These are phyloP conservation scores for Callipepla californica DNA, from an alignment of 2,113 vertebrate species.

Conservation along the genomic window DNA sequence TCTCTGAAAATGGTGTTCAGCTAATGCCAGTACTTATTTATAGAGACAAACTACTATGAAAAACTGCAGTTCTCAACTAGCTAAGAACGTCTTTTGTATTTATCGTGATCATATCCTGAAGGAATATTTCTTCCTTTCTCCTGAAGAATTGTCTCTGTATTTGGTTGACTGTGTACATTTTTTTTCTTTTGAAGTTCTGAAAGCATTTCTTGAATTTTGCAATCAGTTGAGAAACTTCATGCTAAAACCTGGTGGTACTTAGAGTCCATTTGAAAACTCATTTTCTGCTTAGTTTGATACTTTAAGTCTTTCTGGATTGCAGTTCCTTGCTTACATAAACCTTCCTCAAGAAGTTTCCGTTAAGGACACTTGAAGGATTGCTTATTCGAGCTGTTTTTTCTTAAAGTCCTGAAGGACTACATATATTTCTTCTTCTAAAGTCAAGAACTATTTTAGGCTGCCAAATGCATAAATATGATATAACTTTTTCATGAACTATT, in stretches of 20 bases:
- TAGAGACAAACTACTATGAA: neutral
- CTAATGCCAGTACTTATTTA: neutral
- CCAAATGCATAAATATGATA: neutral
- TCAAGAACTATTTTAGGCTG: neutral
- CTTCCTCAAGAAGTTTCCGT: neutral
- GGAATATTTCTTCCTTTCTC: neutral
- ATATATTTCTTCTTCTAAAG: neutral
- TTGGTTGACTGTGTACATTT: conserved; percentile 6
- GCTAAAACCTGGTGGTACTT: neutral
- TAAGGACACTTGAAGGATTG: neutral
- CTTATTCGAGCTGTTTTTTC: neutral
- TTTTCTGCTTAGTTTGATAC: neutral
- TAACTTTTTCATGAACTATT: neutral
- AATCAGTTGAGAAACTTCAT: neutral
- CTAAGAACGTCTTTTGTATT: neutral
- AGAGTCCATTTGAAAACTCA: neutral
- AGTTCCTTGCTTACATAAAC: neutral
- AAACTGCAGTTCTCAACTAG: neutral
- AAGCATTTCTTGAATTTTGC: conserved; percentile 18
- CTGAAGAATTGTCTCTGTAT: neutral
- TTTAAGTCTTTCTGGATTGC: neutral
- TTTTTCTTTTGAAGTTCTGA: neutral
- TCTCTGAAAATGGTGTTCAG: neutral
- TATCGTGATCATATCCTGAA: neutral
- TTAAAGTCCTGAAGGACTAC: neutral